Evolutionary conservation across 2,113 vertebrate species (phyloP).

Genomic region (Stictonetta naevosa): DNA sequence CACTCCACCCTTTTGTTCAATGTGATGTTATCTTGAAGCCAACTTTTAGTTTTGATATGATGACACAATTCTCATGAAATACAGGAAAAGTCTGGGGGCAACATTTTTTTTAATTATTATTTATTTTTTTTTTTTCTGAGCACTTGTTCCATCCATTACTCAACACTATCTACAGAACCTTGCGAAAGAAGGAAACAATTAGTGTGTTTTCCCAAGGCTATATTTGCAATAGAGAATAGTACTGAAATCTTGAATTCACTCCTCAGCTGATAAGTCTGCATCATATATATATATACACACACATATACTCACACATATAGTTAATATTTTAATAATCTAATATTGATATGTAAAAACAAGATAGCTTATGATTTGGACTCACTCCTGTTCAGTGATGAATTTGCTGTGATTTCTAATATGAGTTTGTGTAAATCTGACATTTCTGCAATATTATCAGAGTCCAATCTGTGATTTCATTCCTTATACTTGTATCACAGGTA

Average conservation of each 20-base stretch:
- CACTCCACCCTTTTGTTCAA: not conserved
- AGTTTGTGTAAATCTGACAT: not conserved
- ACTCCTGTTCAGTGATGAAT: not conserved
- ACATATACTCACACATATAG: not conserved
- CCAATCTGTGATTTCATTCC: not conserved
- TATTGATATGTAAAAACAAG: not conserved
- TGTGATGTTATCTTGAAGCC: not conserved
- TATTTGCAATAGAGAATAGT: not conserved
- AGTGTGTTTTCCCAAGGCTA: not conserved
- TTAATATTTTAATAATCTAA: not conserved
- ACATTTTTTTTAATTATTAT: not conserved
- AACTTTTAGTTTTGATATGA: not conserved
- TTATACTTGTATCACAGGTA: not conserved
- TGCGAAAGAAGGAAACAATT: not conserved
- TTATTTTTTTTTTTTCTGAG: not conserved
- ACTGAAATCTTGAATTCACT: not conserved
- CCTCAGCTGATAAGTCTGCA: not conserved
- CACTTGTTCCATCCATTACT: conserved; percentile 9
- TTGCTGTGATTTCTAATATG: not conserved
- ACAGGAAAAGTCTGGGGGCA: not conserved
- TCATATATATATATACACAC: not conserved
- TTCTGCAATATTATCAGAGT: not conserved
- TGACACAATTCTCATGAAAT: not conserved
- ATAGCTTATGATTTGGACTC: not conserved
- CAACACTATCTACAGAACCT: not conserved